Evolutionary conservation across 2,888 invertebrate genomes (phyloP).

Genomic region (Synanthedon andrenaeformis): DNA sequence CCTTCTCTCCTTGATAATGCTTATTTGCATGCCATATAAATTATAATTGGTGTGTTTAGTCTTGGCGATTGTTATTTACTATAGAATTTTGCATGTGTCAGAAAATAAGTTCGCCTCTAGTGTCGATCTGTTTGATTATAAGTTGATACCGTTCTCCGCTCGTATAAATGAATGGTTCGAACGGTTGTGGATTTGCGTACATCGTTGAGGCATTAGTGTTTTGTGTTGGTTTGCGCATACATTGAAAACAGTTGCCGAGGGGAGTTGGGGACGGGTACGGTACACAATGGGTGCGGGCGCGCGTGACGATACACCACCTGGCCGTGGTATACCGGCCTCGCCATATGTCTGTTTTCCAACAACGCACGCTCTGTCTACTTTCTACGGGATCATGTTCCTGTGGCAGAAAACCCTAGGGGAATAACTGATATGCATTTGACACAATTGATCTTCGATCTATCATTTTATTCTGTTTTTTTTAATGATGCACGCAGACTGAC

Average conservation of each 20-base stretch:
- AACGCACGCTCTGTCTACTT: slow-evolving; percentile 9
- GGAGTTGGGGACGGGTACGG: slow-evolving; percentile 11
- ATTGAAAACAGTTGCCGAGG: slow-evolving; percentile 14
- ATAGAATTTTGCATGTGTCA: too few species aligned
- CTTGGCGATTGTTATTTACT: too few species aligned
- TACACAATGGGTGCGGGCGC: slow-evolving; percentile 64
- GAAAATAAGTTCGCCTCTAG: too few species aligned
- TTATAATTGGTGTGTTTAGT: too few species aligned
- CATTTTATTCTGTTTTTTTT: too few species aligned
- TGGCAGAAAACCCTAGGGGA: slow-evolving; percentile 13
- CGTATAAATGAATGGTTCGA: not conserved
- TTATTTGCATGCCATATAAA: too few species aligned
- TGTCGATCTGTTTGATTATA: too few species aligned
- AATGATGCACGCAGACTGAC: too few species aligned
- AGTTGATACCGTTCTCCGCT: too few species aligned
- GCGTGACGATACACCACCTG: slow-evolving; percentile 64
- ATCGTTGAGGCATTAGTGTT: slow-evolving; percentile 34
- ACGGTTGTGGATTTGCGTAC: slow-evolving; percentile 4
- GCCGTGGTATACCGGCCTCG: slow-evolving; percentile 56
- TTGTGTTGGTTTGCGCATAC: slow-evolving; percentile 33
- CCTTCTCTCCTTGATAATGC: too few species aligned
- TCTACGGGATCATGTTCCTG: slow-evolving; percentile 13
- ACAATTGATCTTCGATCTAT: slow-evolving; percentile 5
- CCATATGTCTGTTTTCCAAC: slow-evolving; percentile 49
- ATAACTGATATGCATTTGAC: slow-evolving; percentile 4